Percentiles rank a stretch among this genome's conserved stretches.
phyloP scores from a whole-genome alignment of 1,140 invertebrate species.

The Amphibalanus amphitrite region DNA sequence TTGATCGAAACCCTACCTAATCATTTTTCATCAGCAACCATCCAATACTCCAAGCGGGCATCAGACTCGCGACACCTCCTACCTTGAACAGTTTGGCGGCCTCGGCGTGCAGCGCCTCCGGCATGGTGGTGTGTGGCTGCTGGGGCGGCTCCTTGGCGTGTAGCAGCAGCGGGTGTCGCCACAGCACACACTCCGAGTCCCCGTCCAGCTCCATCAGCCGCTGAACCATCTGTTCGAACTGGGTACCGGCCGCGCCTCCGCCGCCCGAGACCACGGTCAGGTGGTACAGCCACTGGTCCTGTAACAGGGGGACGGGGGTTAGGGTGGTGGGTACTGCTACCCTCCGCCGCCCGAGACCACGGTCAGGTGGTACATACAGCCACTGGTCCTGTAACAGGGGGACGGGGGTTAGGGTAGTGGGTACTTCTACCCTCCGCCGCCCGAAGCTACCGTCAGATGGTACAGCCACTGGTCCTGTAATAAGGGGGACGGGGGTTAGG shows the following conservation, averaged over 20 bases:
- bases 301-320: constrained; percentile 15
- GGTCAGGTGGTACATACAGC: constrained; percentile 21
- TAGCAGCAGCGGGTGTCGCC: constrained; percentile 80
- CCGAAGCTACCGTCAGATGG: constrained; percentile 54
- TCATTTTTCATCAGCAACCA: too few species aligned
- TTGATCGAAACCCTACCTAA: too few species aligned
- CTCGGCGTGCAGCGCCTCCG: constrained; percentile 70
- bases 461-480: constrained; percentile 7
- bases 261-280: constrained; percentile 83
- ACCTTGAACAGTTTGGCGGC: constrained; percentile 90
- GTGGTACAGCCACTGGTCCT: constrained; percentile 86
- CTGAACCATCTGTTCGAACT: constrained; percentile 84
- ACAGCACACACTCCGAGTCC: constrained; percentile 78
- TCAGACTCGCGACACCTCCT: too few species aligned
- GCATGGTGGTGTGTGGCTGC: constrained; percentile 65
- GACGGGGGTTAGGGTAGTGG: too few species aligned
- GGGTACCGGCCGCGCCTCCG: constrained; percentile 72
- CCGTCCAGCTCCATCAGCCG: constrained; percentile 89
- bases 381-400: constrained; percentile 11
- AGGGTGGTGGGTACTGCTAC: too few species aligned
- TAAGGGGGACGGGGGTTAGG: constrained; percentile 8
- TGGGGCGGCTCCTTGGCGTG: constrained; percentile 75
- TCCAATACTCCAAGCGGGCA: too few species aligned
- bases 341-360: constrained; percentile 80
- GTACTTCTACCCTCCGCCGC: constrained; percentile 73